Evolutionary conservation across 2,113 vertebrate species (phyloP).

Genomic region (Acrocephalus kingi): DNA sequence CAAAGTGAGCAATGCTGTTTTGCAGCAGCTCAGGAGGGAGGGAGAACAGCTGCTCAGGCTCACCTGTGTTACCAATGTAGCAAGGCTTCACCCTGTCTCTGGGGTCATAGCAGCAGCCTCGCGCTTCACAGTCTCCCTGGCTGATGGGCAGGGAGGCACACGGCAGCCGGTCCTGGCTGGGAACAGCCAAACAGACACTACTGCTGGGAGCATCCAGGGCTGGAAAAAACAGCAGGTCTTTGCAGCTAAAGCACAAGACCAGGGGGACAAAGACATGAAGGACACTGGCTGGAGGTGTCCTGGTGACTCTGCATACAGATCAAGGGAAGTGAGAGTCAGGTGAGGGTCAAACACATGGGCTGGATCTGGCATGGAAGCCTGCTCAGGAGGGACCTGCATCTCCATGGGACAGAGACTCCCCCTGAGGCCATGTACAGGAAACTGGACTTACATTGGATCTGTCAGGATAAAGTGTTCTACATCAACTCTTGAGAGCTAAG

Average conservation of each 20-base stretch:
- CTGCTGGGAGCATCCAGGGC: background rate
- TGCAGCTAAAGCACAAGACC: background rate
- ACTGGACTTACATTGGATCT: background rate
- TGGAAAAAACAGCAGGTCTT: background rate
- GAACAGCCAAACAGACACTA: constrained; percentile 10
- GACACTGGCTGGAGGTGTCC: background rate
- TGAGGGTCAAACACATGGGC: background rate
- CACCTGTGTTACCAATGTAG: constrained; percentile 71
- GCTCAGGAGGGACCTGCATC: background rate
- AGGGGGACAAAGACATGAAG: background rate
- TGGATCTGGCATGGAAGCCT: background rate
- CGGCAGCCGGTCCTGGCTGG: background rate
- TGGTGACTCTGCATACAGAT: background rate
- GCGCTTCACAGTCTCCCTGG: background rate
- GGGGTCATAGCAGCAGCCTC: constrained; percentile 60
- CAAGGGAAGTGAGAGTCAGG: background rate
- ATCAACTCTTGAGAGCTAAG: background rate
- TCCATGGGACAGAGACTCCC: background rate
- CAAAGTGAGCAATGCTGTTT: background rate
- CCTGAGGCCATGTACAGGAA: background rate
- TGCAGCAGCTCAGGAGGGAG: background rate
- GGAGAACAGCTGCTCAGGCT: background rate
- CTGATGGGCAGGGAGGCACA: background rate
- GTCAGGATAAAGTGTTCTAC: background rate
- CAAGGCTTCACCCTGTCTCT: constrained; percentile 41